Evolutionary conservation across 2,888 invertebrate species (phyloP).

Genomic region (Mactromeris polynyma): DNA sequence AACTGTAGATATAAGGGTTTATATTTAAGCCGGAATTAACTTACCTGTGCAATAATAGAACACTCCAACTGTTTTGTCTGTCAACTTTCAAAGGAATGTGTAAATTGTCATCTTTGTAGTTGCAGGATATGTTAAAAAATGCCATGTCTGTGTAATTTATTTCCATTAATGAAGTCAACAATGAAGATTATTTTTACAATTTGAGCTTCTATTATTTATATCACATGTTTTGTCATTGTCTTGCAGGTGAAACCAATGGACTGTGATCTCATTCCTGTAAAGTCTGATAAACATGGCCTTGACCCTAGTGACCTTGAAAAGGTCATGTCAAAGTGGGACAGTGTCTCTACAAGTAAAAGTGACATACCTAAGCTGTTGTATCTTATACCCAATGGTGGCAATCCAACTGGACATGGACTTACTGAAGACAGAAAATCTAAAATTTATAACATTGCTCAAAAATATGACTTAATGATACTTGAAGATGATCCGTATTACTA

Average conservation of each 20-base stretch:
- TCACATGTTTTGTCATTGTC: constrained; percentile 74
- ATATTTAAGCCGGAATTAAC: no score
- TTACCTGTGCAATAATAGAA: no score
- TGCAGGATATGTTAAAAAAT: no score
- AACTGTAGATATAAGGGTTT: no score
- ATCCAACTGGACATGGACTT: constrained; percentile 92
- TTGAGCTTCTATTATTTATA: not conserved
- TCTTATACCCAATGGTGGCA: constrained; percentile 92
- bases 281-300: constrained; percentile 91
- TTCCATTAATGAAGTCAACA: no score
- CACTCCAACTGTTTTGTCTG: no score
- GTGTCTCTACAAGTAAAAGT: constrained; percentile 87
- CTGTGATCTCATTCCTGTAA: constrained; percentile 90
- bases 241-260: constrained; percentile 91
- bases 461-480: constrained; percentile 92
- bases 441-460: constrained; percentile 92
- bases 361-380: constrained; percentile 92
- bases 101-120: no score
- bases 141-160: no score
- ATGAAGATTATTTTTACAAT: no score
- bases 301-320: constrained; percentile 90
- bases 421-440: constrained; percentile 90
- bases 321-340: constrained; percentile 88
- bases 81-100: no score
- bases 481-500: constrained; percentile 95